Evolutionary conservation across 2,797 vertebrate species (phyloP), one percentile per base, ranked within the genome.

Genomic region (Xyrichtys novacula): DNA sequence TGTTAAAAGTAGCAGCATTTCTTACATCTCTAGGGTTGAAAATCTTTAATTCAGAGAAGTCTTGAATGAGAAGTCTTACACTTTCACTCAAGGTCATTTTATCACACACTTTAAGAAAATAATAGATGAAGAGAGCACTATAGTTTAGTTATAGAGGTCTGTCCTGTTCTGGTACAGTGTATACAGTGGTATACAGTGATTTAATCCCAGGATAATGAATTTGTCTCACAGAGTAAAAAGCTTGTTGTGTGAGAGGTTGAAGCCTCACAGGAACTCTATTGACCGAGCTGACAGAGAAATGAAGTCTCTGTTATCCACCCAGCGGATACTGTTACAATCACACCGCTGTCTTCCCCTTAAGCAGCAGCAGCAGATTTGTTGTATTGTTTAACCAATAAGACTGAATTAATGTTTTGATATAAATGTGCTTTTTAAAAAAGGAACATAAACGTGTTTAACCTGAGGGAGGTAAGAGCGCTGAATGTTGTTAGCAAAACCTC

Each of bases 211-310:
- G 47, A 44, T 57, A 42, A 62, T 58, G 40, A 15, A 54, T 56
- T 71, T 50, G 40, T 54, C 42, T 62, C 60, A 25, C 26, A 29
- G 52, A 26, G 55, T 29, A 53, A 48, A 29, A 56, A 60, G 19
- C 7, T 23, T 2, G 29, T 47, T 50, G 25, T 54, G 53, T 56
- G 38, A 47, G 20, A 40, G 62, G 62, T 60, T 20, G 38, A 40
- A 25, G 64, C 60, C n/a, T 58, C 77, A 46, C 62, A 46, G 29
- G 39, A 6, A 32, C 20, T 43, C 10, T 16, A 29, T 32, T 65
- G 72, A 86, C 55, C 63, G 76, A 81, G 78, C 81, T 65, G 32
- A 34, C 32, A 34, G 31, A 32, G 11, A 3, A 32, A 32, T 32
- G 11, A 32, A 5, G 28, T 32, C 55, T 50, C 55, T 50, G 40